phyloP scores from a whole-genome alignment of 2,888 invertebrate species.

The Eristalinus sepulchralis region DNA sequence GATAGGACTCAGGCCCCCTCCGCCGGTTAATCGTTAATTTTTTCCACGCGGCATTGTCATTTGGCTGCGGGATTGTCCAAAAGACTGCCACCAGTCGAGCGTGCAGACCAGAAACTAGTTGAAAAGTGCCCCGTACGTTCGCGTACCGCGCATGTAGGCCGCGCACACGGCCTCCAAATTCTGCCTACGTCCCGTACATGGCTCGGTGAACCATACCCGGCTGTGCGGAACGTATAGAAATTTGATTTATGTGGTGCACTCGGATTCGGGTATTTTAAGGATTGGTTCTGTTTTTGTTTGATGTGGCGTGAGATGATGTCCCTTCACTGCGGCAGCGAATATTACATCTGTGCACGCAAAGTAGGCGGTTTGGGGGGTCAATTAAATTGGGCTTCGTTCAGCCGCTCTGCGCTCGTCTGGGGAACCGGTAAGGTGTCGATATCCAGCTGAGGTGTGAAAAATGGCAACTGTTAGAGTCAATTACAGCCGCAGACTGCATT shows the following conservation, averaged over 20 bases:
- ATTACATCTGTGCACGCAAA: conserved; percentile 57
- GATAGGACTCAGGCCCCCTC: conserved; percentile 17
- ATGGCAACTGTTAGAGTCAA: conserved; percentile 60
- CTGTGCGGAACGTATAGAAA: conserved; percentile 36
- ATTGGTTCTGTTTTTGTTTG: conserved; percentile 62
- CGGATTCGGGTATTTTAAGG: conserved; percentile 65
- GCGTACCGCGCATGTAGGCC: conserved; percentile 30
- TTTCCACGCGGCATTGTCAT: conserved; percentile 22
- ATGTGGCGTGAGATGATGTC: conserved; percentile 21
- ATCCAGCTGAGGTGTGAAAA: conserved; percentile 62
- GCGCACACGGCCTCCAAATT: conserved; percentile 56
- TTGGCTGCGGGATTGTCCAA: conserved; percentile 4
- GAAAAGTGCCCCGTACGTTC: not conserved
- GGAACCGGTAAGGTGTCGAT: conserved; percentile 41
- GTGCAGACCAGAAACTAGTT: not conserved
- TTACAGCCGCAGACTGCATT: conserved; percentile 56
- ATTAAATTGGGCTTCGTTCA: conserved; percentile 24
- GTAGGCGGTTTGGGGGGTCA: conserved; percentile 33
- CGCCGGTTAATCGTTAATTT: conserved; percentile 22
- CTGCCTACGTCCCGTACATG: conserved; percentile 47
- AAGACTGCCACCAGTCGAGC: not conserved
- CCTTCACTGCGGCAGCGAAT: conserved; percentile 50
- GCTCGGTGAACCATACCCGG: conserved; percentile 25
- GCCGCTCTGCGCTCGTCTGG: conserved; percentile 1
- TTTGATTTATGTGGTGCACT: conserved; percentile 66